Evolutionary conservation across 2,888 invertebrate genomes (phyloP), one percentile per base, ranked within the genome.

Genomic region (Alsophila aescularia): DNA sequence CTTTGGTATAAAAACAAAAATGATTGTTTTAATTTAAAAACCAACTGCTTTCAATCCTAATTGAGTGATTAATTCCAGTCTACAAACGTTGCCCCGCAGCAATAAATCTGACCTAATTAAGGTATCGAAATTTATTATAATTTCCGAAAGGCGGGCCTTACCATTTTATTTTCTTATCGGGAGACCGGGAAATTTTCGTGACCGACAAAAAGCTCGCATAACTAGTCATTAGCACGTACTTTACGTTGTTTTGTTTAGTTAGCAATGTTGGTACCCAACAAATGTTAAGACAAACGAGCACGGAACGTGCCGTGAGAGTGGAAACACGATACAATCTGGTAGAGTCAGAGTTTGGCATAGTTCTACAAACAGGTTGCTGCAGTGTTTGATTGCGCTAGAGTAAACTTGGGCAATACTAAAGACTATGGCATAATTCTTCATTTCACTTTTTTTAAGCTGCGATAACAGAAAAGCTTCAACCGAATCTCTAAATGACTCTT

Each of bases 181-280:
- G n/a, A 24, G 12, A 44, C 24, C 45, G 52, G 48, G 39, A 44
- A 44, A 53, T 36, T 39, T 57, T 58, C 64, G 64, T 64, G 63
- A 64, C 61, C 57, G 44, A 43, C 52, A 43, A 48, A 57, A 58
- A 57, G 31, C 45, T 58, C 51, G 42, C 51, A 24, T 52, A 58
- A 52, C 47, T 58, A 31, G 24, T 40, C 43, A 57, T 64, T 61
- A 61, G 52, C 64, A 61, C 64, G 59, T 61, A 52, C 52, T 64
- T 55, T 52, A 44, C 42, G 39, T 49, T 29, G 54, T 50, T 58
- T 50, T 36, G 52, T 36, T 24, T 32, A 27, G 18, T 41, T 52
- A 12, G 50, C 29, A 32, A 32, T 27, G 27, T 29, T 18, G 24
- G 24, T 35, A 35, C 15, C 14, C 15, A 16, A 43, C 16, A 40